Evolutionary conservation across 2,888 invertebrate species (phyloP).

Genomic region (Himalopsyche kuldschensis): DNA sequence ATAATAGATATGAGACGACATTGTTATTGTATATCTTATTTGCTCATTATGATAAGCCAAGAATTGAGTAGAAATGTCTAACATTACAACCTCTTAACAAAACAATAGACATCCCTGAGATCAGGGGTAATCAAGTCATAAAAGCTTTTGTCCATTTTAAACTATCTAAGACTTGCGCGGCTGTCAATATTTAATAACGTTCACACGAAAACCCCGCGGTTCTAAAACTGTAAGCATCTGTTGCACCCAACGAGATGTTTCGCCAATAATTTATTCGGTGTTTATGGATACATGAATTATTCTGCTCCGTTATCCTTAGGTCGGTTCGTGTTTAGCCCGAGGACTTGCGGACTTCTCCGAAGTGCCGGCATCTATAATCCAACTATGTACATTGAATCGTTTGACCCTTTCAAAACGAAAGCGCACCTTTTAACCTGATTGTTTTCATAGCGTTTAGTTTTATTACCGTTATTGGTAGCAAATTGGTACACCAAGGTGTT

Average conservation of each 20-base stretch:
- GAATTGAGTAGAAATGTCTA: too few relatives aligned
- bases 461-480: not conserved
- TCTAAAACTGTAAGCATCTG: not conserved
- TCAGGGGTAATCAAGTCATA: too few relatives aligned
- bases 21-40: too few relatives aligned
- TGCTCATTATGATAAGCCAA: too few relatives aligned
- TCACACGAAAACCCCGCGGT: not conserved
- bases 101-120: too few relatives aligned
- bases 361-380: not conserved
- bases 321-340: not conserved
- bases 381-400: not conserved
- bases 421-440: not conserved
- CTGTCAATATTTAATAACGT: not conserved
- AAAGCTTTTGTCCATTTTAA: too few relatives aligned
- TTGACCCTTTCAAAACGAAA: not conserved
- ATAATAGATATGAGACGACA: too few relatives aligned
- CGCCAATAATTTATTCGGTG: not conserved
- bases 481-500: not conserved
- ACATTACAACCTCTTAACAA: too few relatives aligned
- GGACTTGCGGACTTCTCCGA: not conserved
- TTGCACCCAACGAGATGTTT: not conserved
- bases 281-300: not conserved
- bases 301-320: not conserved
- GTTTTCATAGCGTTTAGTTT: not conserved
- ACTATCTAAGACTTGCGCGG: too few relatives aligned